These are phyloP conservation scores for Diabrotica virgifera DNA, from an alignment of 1,140 invertebrate species.

Conservation along the genomic window DNA sequence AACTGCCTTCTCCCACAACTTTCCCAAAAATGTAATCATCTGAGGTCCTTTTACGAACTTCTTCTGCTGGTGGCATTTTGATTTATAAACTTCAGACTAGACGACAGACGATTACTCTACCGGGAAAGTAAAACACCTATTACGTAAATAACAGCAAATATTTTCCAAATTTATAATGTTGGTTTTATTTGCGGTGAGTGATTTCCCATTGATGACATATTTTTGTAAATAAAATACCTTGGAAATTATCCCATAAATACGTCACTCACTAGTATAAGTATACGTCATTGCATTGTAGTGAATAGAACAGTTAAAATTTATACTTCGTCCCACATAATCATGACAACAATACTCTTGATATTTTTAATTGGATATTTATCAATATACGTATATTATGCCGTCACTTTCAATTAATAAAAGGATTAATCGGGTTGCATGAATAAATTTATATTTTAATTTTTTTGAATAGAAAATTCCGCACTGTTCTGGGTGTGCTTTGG, in stretches of 20 bases:
- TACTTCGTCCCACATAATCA: background rate
- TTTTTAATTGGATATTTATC: no score
- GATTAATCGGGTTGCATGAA: no score
- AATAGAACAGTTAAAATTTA: background rate
- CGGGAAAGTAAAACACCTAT: background rate
- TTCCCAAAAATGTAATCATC: conserved; percentile 94
- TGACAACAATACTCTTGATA: no score
- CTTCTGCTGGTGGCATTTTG: conserved; percentile 33
- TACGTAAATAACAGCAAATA: background rate
- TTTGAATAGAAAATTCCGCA: no score
- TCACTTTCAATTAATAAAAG: no score
- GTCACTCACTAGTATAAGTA: conserved; percentile 9
- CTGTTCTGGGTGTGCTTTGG: no score
- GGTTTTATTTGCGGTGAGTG: background rate
- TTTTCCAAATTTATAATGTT: background rate
- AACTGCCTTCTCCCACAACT: conserved; percentile 94
- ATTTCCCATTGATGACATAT: conserved; percentile 4
- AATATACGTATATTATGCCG: no score
- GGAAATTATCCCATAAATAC: conserved; percentile 6
- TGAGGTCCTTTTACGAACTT: conserved; percentile 64
- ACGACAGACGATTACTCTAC: background rate
- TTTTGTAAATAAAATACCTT: conserved; percentile 4
- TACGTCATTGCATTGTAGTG: conserved; percentile 3
- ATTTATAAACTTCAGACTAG: background rate
- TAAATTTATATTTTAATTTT: no score